Base-by-base conservation (phyloP, 2,113 vertebrate genomes). In the Morone chrysops region DNA sequence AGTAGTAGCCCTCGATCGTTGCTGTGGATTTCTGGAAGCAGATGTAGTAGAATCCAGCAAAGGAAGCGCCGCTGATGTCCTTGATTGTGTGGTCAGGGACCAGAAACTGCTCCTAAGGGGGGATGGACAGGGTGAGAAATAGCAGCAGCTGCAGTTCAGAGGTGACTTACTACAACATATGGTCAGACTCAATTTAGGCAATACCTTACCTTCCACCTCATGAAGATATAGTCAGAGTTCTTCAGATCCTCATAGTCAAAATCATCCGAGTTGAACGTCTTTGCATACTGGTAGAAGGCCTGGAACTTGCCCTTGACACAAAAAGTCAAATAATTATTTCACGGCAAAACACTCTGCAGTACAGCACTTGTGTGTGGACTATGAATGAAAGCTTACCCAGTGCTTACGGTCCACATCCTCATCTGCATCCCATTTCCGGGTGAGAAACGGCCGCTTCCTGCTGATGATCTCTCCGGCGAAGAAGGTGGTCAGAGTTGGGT, bases 11-110 rank as follows among this genome's bases (percentile, higher is more conserved):
- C 95, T 99, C 98, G 87, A 99, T 99, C 70, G 98, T 99, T 70
- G 98, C 98, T 76, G 98, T 98, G 66, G 98, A 99, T 94, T 99
- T 99, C 96, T 99, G 98, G 95, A 99, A 99, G 94, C 98, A 99
- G 94, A 99, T 99, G 96, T 99, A 99, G 94, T 99, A 99, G 93
- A 99, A 99, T 69, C 98, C 98, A 70, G 98, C 98, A 92, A 99
- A 99, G 93, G 98, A 99, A 94, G 98, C 98, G 17, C 98, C 98
- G 0, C 98, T 99, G 94, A 99, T 99, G 94, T 99, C 98, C 95
- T 99, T 99, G 94, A 99, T 99, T 20, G 98, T 99, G 93, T 99
- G 98, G 91, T 99, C 98, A 6, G 98, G 98, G 57, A 99, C 98
- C 61, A 99, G 93, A 88, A 99, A 99, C 95, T 99, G 98, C 72